A percentile compares a stretch with the other conserved stretches of the same genome.
These are phyloP conservation scores for Periophthalmus modestus DNA, from an alignment of 2,113 vertebrate species.

Conservation along the genomic window DNA sequence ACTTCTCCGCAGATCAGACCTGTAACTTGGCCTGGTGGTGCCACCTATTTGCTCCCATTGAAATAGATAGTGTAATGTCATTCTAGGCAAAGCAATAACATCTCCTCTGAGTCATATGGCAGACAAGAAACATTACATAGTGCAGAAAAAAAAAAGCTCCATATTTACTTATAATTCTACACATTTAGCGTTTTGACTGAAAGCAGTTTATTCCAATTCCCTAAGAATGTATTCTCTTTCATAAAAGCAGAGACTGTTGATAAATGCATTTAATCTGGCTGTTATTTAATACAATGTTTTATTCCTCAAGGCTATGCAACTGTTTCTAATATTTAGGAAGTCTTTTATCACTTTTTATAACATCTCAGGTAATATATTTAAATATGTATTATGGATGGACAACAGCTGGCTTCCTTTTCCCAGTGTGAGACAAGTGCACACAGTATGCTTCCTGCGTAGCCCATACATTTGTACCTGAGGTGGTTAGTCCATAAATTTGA, in stretches of 20 bases:
- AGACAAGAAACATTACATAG: too few relatives aligned
- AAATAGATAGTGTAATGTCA: too few relatives aligned
- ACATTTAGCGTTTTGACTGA: too few relatives aligned
- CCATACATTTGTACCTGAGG: constrained; percentile 11
- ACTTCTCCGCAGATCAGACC: too few relatives aligned
- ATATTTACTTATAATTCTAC: too few relatives aligned
- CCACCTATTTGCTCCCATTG: too few relatives aligned
- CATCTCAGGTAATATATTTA: background rate
- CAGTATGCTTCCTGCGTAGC: constrained; percentile 19
- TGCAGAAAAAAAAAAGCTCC: too few relatives aligned
- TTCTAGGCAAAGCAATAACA: too few relatives aligned
- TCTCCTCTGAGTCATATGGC: too few relatives aligned
- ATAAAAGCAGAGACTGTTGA: background rate
- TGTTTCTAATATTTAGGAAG: constrained; percentile 2
- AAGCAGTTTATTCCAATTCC: background rate
- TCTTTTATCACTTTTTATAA: background rate
- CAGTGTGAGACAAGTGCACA: constrained; percentile 21
- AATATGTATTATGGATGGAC: constrained; percentile 1
- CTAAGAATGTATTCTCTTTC: background rate
- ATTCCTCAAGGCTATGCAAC: background rate
- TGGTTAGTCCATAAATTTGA: constrained; percentile 22
- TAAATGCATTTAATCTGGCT: background rate
- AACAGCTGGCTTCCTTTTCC: constrained; percentile 28
- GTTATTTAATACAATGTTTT: background rate
- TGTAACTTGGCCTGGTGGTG: too few relatives aligned